These are phyloP conservation scores for Eumerus sabulonum DNA, from an alignment of 2,888 invertebrate species.

Conservation along the genomic window DNA sequence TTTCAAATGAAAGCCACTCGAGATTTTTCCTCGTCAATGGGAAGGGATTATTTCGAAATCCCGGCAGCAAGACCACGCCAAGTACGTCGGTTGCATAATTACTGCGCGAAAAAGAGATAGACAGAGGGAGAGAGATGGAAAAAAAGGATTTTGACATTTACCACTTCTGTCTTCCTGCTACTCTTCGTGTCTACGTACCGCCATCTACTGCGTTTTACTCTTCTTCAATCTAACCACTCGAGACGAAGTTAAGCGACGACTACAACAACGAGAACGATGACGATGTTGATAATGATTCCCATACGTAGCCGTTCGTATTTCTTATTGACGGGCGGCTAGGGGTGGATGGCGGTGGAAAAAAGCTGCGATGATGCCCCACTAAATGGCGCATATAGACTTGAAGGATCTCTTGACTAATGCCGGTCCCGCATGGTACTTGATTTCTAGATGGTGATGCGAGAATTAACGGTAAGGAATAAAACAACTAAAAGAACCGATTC, in stretches of 20 bases:
- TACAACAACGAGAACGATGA: constrained; percentile 8
- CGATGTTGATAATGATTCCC: constrained; percentile 8
- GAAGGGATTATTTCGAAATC: constrained; percentile 46
- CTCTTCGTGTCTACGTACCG: background rate
- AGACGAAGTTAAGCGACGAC: constrained; percentile 42
- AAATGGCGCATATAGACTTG: constrained; percentile 45
- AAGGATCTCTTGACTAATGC: constrained; percentile 52
- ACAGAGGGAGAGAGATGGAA: too few species aligned
- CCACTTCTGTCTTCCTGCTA: constrained; percentile 43
- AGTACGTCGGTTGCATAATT: constrained; percentile 45
- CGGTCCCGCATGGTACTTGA: constrained; percentile 42
- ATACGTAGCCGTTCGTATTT: too few species aligned
- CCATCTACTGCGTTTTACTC: too few species aligned
- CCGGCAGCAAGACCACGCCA: constrained; percentile 23
- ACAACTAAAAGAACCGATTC: constrained; percentile 10
- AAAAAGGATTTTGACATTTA: constrained; percentile 56
- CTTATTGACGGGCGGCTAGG: background rate
- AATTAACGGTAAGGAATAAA: constrained; percentile 27
- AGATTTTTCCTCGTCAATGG: constrained; percentile 5
- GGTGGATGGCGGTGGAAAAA: constrained; percentile 22
- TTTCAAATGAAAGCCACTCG: constrained; percentile 7
- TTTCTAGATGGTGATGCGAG: constrained; percentile 27
- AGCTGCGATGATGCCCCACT: constrained; percentile 15
- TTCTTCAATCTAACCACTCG: constrained; percentile 29
- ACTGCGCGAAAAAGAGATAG: too few species aligned